These are phyloP conservation scores for Poeciliopsis presidionis DNA, from an alignment of 2,797 vertebrate species.

Conservation along the genomic window DNA sequence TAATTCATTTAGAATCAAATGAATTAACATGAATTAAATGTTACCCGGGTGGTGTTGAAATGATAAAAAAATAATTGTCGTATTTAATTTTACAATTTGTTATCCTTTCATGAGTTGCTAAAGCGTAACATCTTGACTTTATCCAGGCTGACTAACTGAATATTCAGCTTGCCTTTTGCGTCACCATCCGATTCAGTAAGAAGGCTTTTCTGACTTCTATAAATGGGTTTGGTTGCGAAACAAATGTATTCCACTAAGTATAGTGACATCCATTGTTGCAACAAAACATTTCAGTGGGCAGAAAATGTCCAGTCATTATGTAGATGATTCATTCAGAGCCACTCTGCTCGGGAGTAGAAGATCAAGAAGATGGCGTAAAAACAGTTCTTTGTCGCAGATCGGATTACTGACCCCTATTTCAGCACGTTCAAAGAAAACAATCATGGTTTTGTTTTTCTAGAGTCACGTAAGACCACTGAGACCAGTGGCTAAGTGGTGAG, in stretches of 20 bases:
- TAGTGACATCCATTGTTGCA: neutral
- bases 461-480: constrained; percentile 74
- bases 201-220: constrained; percentile 1
- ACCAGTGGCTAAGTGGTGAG: constrained; percentile 66
- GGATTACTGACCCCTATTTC: constrained; percentile 75
- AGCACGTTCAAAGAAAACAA: constrained; percentile 77
- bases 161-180: neutral
- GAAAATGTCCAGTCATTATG: constrained; percentile 1
- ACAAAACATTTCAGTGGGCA: constrained; percentile 14
- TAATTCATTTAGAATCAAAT: neutral
- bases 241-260: neutral
- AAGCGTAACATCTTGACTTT: neutral
- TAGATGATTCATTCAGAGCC: constrained; percentile 22
- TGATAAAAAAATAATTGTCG: too few relatives aligned
- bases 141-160: neutral
- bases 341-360: constrained; percentile 17
- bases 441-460: constrained; percentile 77
- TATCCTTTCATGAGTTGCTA: neutral
- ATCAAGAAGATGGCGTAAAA: constrained; percentile 59
- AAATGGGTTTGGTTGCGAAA: neutral
- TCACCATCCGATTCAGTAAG: neutral
- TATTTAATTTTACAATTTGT: too few relatives aligned
- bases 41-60: too few relatives aligned
- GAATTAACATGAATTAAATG: too few relatives aligned
- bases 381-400: constrained; percentile 62